phyloP scores from a whole-genome alignment of 2,888 invertebrate species.

The Xanthia icteritia region DNA sequence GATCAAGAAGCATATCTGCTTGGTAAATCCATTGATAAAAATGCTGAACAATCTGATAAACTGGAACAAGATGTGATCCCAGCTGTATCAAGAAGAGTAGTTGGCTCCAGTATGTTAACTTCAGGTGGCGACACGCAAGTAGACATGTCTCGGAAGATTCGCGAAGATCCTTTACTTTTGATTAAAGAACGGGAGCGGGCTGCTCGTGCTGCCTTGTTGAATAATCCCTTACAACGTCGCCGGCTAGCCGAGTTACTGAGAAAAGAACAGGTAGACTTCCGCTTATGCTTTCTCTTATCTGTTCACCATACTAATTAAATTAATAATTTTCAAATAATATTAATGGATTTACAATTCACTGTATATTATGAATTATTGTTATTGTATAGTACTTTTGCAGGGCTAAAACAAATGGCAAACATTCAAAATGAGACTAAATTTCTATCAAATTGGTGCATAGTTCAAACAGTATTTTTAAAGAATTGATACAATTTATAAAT shows the following conservation, averaged over 20 bases:
- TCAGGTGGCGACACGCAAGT: slow-evolving; percentile 92
- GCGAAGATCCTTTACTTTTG: slow-evolving; percentile 97
- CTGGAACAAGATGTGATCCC: slow-evolving; percentile 94
- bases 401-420: background rate
- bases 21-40: slow-evolving; percentile 95
- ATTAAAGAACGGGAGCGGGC: slow-evolving; percentile 98
- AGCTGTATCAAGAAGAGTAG: slow-evolving; percentile 87
- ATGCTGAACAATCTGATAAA: slow-evolving; percentile 91
- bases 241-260: slow-evolving; percentile 95
- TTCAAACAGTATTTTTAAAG: background rate
- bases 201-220: slow-evolving; percentile 94
- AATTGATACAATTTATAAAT: background rate
- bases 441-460: background rate
- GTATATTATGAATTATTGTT: background rate
- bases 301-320: background rate
- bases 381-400: background rate
- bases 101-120: slow-evolving; percentile 84
- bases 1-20: slow-evolving; percentile 97
- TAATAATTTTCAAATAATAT: background rate
- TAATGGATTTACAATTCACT: background rate
- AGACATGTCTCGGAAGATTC: slow-evolving; percentile 96
- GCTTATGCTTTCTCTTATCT: background rate
- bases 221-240: slow-evolving; percentile 97
- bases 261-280: slow-evolving; percentile 84
- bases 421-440: background rate